These are phyloP conservation scores for Toxostoma redivivum DNA, from an alignment of 2,113 vertebrate species.

Conservation along the genomic window DNA sequence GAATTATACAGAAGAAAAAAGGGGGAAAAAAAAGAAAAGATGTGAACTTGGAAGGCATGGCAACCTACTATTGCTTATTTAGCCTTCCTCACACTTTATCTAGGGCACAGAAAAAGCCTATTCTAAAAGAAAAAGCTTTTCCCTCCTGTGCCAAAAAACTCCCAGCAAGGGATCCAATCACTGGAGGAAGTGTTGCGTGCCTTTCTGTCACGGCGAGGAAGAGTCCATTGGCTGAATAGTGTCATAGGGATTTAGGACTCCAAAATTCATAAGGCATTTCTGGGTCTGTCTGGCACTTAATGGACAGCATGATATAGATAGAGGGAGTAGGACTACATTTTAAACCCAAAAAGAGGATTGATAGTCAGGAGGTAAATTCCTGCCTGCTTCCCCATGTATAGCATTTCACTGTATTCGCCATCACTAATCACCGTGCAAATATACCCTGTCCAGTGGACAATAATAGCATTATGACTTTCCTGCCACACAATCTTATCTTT, in stretches of 20 bases:
- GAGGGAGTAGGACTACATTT: neutral
- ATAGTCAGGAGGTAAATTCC: neutral
- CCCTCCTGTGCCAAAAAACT: conserved; percentile 27
- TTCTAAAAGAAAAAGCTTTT: conserved; percentile 49
- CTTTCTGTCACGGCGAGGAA: neutral
- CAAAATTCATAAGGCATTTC: neutral
- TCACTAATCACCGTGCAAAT: conserved; percentile 29
- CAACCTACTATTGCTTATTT: conserved; percentile 25
- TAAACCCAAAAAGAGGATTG: conserved; percentile 9
- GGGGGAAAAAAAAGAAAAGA: neutral
- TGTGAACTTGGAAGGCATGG: neutral
- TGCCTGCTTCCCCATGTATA: neutral
- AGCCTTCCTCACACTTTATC: conserved; percentile 37
- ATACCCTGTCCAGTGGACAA: neutral
- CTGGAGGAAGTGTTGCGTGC: neutral
- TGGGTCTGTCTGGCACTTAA: conserved; percentile 3
- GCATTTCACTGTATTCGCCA: neutral
- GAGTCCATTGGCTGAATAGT: neutral
- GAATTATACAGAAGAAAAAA: conserved; percentile 3
- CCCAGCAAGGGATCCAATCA: neutral
- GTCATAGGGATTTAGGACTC: neutral
- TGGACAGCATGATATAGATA: neutral
- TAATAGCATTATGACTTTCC: conserved; percentile 13
- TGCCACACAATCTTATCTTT: conserved; percentile 18
- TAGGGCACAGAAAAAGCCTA: conserved; percentile 38